phyloP scores from a whole-genome alignment of 2,888 invertebrate genomes.

The Lottia scabra region DNA sequence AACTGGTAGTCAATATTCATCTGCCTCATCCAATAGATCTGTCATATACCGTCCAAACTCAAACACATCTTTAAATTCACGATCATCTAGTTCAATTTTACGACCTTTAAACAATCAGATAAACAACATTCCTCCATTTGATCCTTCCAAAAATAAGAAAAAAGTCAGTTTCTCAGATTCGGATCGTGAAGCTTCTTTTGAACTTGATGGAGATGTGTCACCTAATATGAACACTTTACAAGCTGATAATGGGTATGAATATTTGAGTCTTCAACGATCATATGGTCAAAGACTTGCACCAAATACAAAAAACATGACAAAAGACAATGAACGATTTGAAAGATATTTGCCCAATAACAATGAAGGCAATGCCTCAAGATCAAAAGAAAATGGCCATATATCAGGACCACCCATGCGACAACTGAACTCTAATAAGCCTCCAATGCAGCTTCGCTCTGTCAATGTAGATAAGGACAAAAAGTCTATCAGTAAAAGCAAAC shows the following conservation, averaged over 20 bases:
- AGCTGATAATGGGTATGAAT: conserved; percentile 11
- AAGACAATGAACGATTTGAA: neutral
- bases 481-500: conserved; percentile 25
- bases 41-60: conserved; percentile 48
- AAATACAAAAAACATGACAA: neutral
- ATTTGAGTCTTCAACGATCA: neutral
- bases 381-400: no score
- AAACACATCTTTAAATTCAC: neutral
- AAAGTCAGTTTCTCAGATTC: conserved; percentile 55
- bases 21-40: conserved; percentile 53
- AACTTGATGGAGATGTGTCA: conserved; percentile 11
- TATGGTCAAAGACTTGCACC: neutral
- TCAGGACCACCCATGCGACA: no score
- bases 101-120: conserved; percentile 7
- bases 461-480: conserved; percentile 19
- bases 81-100: neutral
- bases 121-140: conserved; percentile 26
- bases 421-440: neutral
- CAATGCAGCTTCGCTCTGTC: conserved; percentile 5
- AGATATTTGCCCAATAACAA: no score
- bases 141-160: conserved; percentile 32
- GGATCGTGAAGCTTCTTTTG: conserved; percentile 30
- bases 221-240: neutral
- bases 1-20: conserved; percentile 56
- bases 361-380: no score